Conservation (phyloP, 2,113 vertebrate species). For the Numenius arquata region DNA sequence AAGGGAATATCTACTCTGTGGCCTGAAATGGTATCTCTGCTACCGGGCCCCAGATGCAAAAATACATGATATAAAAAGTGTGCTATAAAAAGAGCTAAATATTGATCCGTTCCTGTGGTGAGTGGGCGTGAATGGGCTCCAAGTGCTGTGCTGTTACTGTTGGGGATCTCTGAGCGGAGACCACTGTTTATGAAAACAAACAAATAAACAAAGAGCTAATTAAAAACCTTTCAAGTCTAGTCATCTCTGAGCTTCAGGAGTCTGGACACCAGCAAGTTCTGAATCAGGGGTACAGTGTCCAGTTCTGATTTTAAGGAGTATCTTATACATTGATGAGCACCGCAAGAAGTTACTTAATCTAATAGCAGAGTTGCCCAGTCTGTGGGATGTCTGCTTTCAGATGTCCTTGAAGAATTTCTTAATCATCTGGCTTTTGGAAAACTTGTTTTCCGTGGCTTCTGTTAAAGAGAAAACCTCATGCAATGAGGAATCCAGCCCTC, state of each 20-base stretch:
- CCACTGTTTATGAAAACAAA: not conserved
- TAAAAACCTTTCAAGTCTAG: not conserved
- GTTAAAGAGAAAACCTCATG: not conserved
- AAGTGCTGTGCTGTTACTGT: not conserved
- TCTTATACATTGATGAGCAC: not conserved
- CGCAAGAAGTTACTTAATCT: not conserved
- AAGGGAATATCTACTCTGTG: not conserved
- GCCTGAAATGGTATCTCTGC: not conserved
- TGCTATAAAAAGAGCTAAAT: slow-evolving; percentile 49
- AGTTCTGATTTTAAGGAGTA: not conserved
- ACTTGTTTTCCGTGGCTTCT: slow-evolving; percentile 12
- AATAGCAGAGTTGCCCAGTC: not conserved
- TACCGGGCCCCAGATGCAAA: not conserved
- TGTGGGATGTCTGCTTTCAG: not conserved
- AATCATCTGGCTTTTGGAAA: not conserved
- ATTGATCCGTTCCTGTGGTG: slow-evolving; percentile 45
- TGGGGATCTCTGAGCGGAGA: not conserved
- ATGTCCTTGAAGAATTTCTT: slow-evolving; percentile 19
- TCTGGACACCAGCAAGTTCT: not conserved
- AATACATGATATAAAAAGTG: not conserved
- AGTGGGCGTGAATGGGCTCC: not conserved
- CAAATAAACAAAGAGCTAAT: not conserved
- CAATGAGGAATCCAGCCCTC: not conserved
- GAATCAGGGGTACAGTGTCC: not conserved
- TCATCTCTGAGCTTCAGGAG: not conserved